A percentile compares a stretch with the other conserved stretches of the same genome.
These are phyloP conservation scores for Cyphomyrus discorhynchus DNA, from an alignment of 2,113 vertebrate species.

Conservation along the genomic window DNA sequence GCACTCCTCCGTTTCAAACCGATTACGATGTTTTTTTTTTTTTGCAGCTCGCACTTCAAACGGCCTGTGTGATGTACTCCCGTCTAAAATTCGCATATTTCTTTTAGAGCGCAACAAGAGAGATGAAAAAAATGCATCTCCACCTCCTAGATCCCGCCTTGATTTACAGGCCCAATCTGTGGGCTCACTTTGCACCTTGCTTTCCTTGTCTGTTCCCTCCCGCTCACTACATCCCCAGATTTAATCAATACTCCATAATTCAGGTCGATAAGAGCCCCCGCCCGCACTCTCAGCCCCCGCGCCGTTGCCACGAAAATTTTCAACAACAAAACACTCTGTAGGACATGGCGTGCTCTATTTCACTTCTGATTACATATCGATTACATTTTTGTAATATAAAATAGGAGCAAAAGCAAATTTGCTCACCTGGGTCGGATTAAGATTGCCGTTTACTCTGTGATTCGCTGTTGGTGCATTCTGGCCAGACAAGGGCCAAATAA, in stretches of 20 bases:
- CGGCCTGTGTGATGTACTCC: not conserved
- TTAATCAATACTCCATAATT: constrained; percentile 63
- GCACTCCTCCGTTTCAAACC: not conserved
- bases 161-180: not conserved
- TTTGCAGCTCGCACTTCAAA: not conserved
- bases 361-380: constrained; percentile 69
- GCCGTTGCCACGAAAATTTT: constrained; percentile 60
- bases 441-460: constrained; percentile 60
- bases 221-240: constrained; percentile 43
- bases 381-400: constrained; percentile 72
- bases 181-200: not conserved
- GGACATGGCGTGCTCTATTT: constrained; percentile 58
- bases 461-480: constrained; percentile 49
- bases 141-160: not conserved
- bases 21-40: not conserved
- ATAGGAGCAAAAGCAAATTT: constrained; percentile 65
- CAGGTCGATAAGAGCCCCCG: constrained; percentile 56
- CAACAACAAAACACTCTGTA: constrained; percentile 64
- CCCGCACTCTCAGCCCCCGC: constrained; percentile 55
- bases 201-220: not conserved
- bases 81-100: not conserved
- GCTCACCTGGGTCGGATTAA: constrained; percentile 50
- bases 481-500: not conserved
- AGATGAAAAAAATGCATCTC: not conserved
- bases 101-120: not conserved